These are phyloP conservation scores for Pyrrhosoma nymphula DNA, from an alignment of 2,888 invertebrate species.

Conservation along the genomic window DNA sequence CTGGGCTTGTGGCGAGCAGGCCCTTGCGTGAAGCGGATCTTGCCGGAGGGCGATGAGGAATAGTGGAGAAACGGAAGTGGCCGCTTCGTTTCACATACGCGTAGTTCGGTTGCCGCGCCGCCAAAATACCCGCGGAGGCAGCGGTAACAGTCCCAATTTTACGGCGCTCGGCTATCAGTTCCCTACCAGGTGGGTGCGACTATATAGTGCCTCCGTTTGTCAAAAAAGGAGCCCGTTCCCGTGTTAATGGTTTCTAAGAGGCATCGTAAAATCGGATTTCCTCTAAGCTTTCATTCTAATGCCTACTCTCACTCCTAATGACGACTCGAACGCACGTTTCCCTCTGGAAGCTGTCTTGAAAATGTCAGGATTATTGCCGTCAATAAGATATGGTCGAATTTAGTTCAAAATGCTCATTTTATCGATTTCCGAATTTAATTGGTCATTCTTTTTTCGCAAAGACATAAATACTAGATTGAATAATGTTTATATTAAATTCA, in stretches of 20 bases:
- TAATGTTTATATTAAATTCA: too few species aligned
- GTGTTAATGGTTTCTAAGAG: not conserved
- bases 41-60: too few species aligned
- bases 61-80: not conserved
- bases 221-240: not conserved
- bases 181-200: not conserved
- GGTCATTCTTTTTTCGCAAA: not conserved
- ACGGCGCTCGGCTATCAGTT: not conserved
- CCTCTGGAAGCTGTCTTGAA: not conserved
- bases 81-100: not conserved
- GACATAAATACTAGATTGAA: too few species aligned
- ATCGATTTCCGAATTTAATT: not conserved
- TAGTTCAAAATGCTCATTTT: not conserved
- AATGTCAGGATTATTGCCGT: not conserved
- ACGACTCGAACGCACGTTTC: not conserved
- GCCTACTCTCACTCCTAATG: not conserved
- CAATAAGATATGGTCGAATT: not conserved
- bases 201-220: not conserved
- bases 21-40: too few species aligned
- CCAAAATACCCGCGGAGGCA: not conserved
- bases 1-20: not conserved
- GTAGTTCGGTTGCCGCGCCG: not conserved
- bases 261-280: not conserved
- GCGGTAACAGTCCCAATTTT: not conserved
- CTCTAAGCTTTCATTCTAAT: not conserved